Evolutionary conservation across 2,888 invertebrate genomes (phyloP).

Genomic region (Cheilosia soror): DNA sequence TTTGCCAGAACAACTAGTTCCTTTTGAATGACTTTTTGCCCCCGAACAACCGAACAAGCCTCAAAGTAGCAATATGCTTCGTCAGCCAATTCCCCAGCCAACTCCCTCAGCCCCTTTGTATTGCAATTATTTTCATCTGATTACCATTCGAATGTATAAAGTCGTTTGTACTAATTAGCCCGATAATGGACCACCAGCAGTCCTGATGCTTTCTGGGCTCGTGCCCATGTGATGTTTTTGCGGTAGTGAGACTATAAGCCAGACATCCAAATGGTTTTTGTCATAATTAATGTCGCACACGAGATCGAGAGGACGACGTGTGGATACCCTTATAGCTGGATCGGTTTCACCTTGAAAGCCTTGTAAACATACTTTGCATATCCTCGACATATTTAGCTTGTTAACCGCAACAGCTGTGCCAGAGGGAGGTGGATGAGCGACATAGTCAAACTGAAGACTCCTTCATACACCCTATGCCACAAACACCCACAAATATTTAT

Average conservation of each 20-base stretch:
- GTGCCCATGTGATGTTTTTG: conserved; percentile 29
- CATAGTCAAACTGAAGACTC: conserved; percentile 3
- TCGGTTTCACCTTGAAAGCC: conserved; percentile 21
- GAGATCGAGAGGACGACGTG: neutral
- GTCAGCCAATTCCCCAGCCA: neutral
- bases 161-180: conserved; percentile 54
- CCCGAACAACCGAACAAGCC: neutral
- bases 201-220: neutral
- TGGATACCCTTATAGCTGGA: neutral
- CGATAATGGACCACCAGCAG: conserved; percentile 17
- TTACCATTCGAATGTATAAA: conserved; percentile 35
- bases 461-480: neutral
- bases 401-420: conserved; percentile 8
- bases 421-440: neutral
- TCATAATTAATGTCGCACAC: conserved; percentile 46
- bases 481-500: conserved; percentile 32
- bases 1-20: neutral
- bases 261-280: conserved; percentile 49
- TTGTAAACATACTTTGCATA: conserved; percentile 32
- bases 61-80: neutral
- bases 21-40: conserved; percentile 24
- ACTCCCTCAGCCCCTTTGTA: conserved; percentile 1
- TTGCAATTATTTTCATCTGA: conserved; percentile 52
- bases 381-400: conserved; percentile 16
- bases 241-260: conserved; percentile 4